phyloP scores from a whole-genome alignment of 92 coral and sea anemone species.

The Parazoanthus darwini region DNA sequence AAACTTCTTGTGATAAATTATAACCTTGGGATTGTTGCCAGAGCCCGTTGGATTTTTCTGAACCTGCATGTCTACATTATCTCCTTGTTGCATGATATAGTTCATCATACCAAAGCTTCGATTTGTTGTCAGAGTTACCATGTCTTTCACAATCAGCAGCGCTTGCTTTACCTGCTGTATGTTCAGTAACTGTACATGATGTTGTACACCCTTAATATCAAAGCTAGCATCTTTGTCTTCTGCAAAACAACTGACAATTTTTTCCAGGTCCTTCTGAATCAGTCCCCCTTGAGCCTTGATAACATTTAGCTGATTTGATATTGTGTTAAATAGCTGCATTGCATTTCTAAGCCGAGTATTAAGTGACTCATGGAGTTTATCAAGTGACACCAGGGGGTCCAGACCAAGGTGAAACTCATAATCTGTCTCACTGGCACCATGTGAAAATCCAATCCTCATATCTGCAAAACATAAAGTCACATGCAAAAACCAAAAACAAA shows the following conservation, averaged over 20 bases:
- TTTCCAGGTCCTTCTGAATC: conserved; percentile 76
- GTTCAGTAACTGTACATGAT: conserved; percentile 81
- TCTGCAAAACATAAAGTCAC: conserved; percentile 52
- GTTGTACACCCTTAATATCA: conserved; percentile 71
- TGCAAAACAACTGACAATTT: conserved; percentile 66
- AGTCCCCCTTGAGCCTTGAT: conserved; percentile 68
- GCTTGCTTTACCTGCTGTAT: conserved; percentile 95
- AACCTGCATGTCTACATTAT: conserved; percentile 89
- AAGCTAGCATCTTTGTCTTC: conserved; percentile 58
- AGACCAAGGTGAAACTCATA: conserved; percentile 91
- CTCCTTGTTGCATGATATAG: conserved; percentile 91
- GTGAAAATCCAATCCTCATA: conserved; percentile 92
- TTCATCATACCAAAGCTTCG: conserved; percentile 85
- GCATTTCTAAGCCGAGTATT: conserved; percentile 72
- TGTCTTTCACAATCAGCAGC: conserved; percentile 82
- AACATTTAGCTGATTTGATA: conserved; percentile 77
- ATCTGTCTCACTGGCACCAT: conserved; percentile 75
- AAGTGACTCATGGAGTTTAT: conserved; percentile 71
- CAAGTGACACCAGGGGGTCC: conserved; percentile 81
- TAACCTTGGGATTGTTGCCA: conserved; percentile 78
- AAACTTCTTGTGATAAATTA: conserved; percentile 85
- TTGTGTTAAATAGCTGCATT: conserved; percentile 67
- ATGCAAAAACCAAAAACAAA: background rate
- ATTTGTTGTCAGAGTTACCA: conserved; percentile 56
- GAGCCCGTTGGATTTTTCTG: conserved; percentile 66